Evolutionary conservation across 2,113 vertebrate species (phyloP).

Genomic region (Dicerorhinus sumatrensis): DNA sequence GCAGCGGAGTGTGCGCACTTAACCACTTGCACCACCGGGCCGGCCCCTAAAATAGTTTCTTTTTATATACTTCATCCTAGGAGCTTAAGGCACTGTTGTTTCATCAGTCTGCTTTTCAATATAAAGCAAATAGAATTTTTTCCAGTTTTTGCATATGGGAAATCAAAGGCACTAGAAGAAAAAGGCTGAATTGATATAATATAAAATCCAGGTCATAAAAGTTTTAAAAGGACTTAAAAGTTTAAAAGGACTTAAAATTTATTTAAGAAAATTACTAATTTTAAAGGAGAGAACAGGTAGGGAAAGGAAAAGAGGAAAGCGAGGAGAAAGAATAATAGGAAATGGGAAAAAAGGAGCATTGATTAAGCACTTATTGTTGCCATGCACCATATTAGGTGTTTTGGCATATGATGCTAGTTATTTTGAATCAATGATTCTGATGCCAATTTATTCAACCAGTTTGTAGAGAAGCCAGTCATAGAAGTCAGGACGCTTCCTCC

Average conservation of each 20-base stretch:
- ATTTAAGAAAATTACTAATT: slow-evolving; percentile 16
- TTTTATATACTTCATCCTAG: background rate
- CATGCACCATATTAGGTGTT: background rate
- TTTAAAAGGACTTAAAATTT: background rate
- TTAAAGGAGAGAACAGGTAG: background rate
- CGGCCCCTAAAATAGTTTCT: background rate
- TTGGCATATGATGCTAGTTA: background rate
- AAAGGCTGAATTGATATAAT: background rate
- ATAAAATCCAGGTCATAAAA: background rate
- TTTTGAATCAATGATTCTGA: background rate
- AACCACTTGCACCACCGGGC: no score
- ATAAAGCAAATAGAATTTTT: background rate
- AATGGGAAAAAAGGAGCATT: background rate
- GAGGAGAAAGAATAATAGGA: background rate
- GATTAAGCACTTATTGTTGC: background rate
- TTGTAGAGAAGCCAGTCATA: background rate
- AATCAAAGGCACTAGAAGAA: background rate
- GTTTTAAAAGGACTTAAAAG: background rate
- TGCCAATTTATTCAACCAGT: background rate
- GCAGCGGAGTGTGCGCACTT: no score
- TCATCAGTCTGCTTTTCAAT: background rate
- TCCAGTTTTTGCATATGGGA: background rate
- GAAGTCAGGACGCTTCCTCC: background rate
- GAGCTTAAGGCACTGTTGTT: background rate
- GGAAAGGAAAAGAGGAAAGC: background rate